These are phyloP conservation scores for Falco columbarius DNA, from an alignment of 2,797 vertebrate genomes.

Conservation along the genomic window DNA sequence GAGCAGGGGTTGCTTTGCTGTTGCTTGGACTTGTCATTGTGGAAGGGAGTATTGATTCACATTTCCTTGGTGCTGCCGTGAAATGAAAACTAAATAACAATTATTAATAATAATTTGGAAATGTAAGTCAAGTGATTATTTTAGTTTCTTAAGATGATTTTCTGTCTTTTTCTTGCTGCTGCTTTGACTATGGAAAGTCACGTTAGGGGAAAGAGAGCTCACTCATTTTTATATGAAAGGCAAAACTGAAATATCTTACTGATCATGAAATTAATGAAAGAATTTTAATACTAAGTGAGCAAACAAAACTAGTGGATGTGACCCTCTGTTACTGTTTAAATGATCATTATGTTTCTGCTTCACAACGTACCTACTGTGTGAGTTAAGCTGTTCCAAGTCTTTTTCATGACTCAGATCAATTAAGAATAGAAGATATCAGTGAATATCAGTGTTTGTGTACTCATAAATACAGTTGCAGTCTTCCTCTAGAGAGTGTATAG, in stretches of 20 bases:
- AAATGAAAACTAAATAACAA: background rate
- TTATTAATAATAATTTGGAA: background rate
- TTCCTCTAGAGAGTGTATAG: background rate
- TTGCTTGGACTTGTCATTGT: background rate
- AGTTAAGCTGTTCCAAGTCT: background rate
- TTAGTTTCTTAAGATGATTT: background rate
- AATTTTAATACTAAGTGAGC: background rate
- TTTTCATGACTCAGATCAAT: conserved; percentile 3
- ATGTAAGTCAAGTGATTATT: background rate
- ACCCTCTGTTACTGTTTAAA: background rate
- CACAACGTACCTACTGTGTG: background rate
- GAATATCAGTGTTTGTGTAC: background rate
- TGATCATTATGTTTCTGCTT: background rate
- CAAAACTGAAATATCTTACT: background rate
- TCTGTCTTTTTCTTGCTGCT: background rate
- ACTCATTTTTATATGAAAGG: background rate
- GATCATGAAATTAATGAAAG: background rate
- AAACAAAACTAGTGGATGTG: background rate
- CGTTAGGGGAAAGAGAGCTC: background rate
- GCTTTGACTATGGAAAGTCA: background rate
- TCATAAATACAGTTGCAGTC: background rate
- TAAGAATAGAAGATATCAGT: background rate
- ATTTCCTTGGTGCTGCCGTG: background rate
- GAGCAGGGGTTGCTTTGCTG: background rate
- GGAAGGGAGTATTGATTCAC: background rate